Percentiles rank a stretch among this genome's conserved stretches.
These are phyloP conservation scores for Sebastiscus albofasciatus DNA, from an alignment of 2,797 vertebrate genomes.

Conservation along the genomic window DNA sequence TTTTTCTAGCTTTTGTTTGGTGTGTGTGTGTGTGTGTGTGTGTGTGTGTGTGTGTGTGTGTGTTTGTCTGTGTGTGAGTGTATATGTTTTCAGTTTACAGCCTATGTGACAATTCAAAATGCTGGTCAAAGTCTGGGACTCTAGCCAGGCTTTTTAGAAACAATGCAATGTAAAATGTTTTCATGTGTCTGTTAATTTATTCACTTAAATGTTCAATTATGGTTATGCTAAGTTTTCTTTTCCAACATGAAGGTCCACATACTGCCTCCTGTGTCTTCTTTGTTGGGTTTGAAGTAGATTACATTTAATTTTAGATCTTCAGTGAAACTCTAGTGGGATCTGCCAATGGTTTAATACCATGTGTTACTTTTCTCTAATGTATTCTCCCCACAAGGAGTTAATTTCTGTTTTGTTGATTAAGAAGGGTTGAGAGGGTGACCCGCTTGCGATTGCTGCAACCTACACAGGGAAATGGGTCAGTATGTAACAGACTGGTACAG, in stretches of 20 bases:
- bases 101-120: background rate
- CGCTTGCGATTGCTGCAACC: background rate
- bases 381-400: background rate
- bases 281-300: background rate
- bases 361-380: background rate
- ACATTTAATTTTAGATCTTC: background rate
- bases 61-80: too few relatives aligned
- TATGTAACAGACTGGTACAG: conserved; percentile 12
- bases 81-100: background rate
- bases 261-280: background rate
- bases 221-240: background rate
- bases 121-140: background rate
- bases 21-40: background rate
- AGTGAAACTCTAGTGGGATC: background rate
- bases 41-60: background rate
- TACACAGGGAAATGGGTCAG: conserved; percentile 5
- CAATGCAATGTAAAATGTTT: background rate
- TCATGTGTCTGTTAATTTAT: background rate
- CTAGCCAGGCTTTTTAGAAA: background rate
- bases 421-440: background rate
- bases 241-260: background rate
- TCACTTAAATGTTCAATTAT: background rate
- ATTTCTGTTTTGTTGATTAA: conserved; percentile 7
- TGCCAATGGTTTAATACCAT: background rate
- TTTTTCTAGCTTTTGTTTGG: background rate